Base-by-base conservation (phyloP, 2,797 vertebrate genomes). In the Cyclura pinguis region DNA sequence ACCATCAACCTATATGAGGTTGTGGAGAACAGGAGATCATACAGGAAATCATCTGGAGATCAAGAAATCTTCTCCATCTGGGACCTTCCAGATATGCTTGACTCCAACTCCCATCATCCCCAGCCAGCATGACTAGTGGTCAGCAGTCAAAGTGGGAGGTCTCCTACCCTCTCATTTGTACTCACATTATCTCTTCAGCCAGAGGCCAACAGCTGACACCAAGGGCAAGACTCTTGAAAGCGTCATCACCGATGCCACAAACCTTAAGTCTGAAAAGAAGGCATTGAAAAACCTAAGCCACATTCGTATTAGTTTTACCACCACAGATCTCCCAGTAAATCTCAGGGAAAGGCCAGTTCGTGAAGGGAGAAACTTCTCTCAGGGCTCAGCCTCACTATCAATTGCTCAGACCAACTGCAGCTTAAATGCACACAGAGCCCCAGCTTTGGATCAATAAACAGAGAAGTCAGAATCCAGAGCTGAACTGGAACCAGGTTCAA, bases 131-230 rank as follows among this genome's bases (percentile, higher is more conserved):
- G 59, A 59, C 59, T 4, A 4, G 14, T 59, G 59, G 0, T 20
- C 59, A 59, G 13, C 3, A 59, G 59, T 16, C 59, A 67, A 67
- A 5, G 22, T 67, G 62, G 42, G 24, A 27, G 5, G 24, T 67
- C 62, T 27, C 24, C 62, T 67, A 20, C n/a, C 16, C 35, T 74
- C 69, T 29, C 13, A 12, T 77, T 47, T 32, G 35, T 47, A 42
- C 98, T 97, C 96, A 99, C 98, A 95, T 92, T 84, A 98, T 96
- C 91, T 99, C 98, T 93, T 99, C 98, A 94, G 98, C 2, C 64
- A 96, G 95, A 0, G 95, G 97, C 90, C 98, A 99, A n/a, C 96
- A 93, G 14, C 2, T 76, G 74, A 99, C 94, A 91, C 96, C 96
- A 0, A 94, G 87, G 20, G 94, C 96, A 0, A 99, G 97, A 0